These are phyloP conservation scores for Brienomyrus brachyistius DNA, from an alignment of 2,113 vertebrate species.

Conservation along the genomic window DNA sequence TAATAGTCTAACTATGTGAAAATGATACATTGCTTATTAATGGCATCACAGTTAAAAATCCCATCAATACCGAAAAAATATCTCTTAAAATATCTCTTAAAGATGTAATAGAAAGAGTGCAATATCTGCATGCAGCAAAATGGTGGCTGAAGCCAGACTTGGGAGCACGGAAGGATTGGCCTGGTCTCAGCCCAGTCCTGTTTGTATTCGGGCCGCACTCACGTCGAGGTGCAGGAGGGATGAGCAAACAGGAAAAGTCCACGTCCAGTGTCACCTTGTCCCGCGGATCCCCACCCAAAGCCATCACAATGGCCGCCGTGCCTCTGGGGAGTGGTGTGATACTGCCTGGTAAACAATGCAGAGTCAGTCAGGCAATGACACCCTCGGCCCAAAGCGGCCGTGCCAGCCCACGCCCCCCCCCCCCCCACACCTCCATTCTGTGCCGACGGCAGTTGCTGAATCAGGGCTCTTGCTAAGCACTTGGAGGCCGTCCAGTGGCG, in stretches of 20 bases:
- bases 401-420: constrained; percentile 48
- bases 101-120: neutral
- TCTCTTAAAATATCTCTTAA: neutral
- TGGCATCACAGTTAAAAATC: neutral
- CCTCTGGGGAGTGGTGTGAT: neutral
- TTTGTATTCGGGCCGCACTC: no score
- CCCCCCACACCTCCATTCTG: neutral
- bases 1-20: neutral
- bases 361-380: constrained; percentile 52
- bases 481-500: constrained; percentile 78
- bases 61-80: neutral
- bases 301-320: neutral
- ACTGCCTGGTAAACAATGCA: constrained; percentile 7
- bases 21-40: neutral
- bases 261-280: constrained; percentile 1
- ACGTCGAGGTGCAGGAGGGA: neutral
- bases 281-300: neutral
- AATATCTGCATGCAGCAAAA: neutral
- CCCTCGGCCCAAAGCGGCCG: constrained; percentile 53
- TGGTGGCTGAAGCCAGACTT: neutral
- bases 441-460: constrained; percentile 66
- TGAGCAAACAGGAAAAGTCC: neutral
- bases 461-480: constrained; percentile 70
- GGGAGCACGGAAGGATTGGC: neutral
- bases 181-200: neutral